Conservation (phyloP, 1,140 invertebrate species). For the Heliconius nattereri region DNA sequence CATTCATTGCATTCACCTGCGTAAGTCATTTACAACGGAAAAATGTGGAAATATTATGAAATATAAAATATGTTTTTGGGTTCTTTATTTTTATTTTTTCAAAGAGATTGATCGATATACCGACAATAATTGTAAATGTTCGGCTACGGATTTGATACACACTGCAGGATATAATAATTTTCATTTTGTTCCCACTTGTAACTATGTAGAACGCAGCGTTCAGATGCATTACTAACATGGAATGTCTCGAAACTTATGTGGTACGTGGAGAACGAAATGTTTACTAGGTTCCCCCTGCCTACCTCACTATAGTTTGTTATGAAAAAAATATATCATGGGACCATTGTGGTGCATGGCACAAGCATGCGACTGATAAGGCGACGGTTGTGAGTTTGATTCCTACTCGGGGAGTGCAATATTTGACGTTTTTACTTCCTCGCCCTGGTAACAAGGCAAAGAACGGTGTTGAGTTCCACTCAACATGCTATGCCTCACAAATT, state of each 20-base stretch:
- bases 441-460: not conserved
- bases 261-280: no score
- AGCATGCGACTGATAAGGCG: not conserved
- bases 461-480: not conserved
- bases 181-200: no score
- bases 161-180: no score
- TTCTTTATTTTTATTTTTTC: not conserved
- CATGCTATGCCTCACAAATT: not conserved
- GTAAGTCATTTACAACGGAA: constrained; percentile 5
- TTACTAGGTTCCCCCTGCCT: no score
- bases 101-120: no score
- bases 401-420: not conserved
- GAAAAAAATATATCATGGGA: no score
- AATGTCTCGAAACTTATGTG: no score
- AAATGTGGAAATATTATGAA: not conserved
- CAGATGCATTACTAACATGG: no score
- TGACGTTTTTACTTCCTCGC: not conserved
- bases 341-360: not conserved
- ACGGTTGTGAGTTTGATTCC: not conserved
- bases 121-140: no score
- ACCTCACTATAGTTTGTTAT: no score
- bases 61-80: not conserved
- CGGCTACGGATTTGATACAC: no score
- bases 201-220: no score
- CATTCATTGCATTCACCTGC: constrained; percentile 21